Base-by-base conservation (phyloP, 1,140 invertebrate species). In the Tenebrio molitor region DNA sequence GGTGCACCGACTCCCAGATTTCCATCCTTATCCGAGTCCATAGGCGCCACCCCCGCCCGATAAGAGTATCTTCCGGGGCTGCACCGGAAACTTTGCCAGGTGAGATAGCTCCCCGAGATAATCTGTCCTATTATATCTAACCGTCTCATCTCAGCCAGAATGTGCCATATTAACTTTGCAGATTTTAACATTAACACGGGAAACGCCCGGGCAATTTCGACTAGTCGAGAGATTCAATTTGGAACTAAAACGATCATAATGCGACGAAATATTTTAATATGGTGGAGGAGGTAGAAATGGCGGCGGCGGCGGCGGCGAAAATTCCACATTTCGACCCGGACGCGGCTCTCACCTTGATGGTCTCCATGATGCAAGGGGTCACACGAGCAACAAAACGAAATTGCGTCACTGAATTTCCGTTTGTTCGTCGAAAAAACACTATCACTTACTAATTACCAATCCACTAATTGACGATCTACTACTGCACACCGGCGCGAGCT, bases 11-110 rank as follows among this genome's bases (percentile, higher is more conserved):
- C 58, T 70, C 39, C 53, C 44, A 70, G 53, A 21, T 21, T 21
- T 62, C 69, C 44, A 63, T 41, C 50, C 50, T 62, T 70, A 70
- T 70, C 69, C 58, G 16, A 25, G 50, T 53, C 69, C 50, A 58
- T 58, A 58, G 21, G 8, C 23, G 15, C 10, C n/a, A n/a, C n/a
- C n/a, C n/a, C 21, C 50, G 10, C 50, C 25, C 50, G 50, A 58
- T 58, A 58, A 58, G 21, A 29, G 15, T 29, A 29, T 58, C 23
- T 29, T 58, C 50, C 50, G 50, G 50, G 12, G 23, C 21, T 58
- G 50, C 50, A 58, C 50, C 50, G 50, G 50, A 58, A 58, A 58
- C 50, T 58, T 58, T 58, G 23, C 46, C 50, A 58, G 50, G 50
- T 58, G 50, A 58, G 50, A 58, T 58, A 58, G 50, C 50, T 58